These are phyloP conservation scores for Uria lomvia DNA, from an alignment of 2,113 vertebrate species.

Conservation along the genomic window DNA sequence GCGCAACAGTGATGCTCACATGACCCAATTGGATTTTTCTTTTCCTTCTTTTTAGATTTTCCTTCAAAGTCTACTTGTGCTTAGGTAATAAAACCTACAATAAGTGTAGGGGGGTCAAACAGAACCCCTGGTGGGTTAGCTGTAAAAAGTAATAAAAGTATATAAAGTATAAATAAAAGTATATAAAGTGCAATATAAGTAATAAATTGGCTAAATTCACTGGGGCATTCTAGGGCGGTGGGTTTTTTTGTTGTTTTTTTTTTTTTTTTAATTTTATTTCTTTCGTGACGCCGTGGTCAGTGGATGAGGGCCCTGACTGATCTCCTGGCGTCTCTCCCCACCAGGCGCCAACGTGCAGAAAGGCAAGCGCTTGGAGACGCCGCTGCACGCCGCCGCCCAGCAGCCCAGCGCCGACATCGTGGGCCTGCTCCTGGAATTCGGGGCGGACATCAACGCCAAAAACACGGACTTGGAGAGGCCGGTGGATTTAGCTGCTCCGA, in stretches of 20 bases:
- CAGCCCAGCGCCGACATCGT: slow-evolving; percentile 82
- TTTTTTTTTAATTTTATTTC: background rate
- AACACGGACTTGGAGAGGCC: slow-evolving; percentile 86
- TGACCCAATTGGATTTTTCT: background rate
- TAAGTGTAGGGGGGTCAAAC: background rate
- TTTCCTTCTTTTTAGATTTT: background rate
- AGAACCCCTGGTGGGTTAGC: background rate
- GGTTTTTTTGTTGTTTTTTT: background rate
- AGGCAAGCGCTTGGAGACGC: slow-evolving; percentile 87
- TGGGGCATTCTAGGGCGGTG: background rate
- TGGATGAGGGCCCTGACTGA: background rate
- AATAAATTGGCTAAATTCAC: background rate
- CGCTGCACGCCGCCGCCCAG: slow-evolving; percentile 89
- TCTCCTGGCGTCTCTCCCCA: background rate
- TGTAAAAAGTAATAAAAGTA: no score
- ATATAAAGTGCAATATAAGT: background rate
- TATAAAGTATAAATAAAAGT: no score
- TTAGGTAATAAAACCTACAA: background rate
- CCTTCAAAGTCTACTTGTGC: background rate
- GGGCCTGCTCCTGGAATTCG: slow-evolving; percentile 90
- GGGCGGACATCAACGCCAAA: slow-evolving; percentile 88
- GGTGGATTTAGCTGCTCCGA: slow-evolving; percentile 84
- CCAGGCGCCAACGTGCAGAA: slow-evolving; percentile 91
- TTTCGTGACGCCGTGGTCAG: background rate
- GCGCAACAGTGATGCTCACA: background rate